Percentiles rank a stretch among this genome's conserved stretches.
Conservation (phyloP, 2,113 vertebrate species). For the Bos javanicus region DNA sequence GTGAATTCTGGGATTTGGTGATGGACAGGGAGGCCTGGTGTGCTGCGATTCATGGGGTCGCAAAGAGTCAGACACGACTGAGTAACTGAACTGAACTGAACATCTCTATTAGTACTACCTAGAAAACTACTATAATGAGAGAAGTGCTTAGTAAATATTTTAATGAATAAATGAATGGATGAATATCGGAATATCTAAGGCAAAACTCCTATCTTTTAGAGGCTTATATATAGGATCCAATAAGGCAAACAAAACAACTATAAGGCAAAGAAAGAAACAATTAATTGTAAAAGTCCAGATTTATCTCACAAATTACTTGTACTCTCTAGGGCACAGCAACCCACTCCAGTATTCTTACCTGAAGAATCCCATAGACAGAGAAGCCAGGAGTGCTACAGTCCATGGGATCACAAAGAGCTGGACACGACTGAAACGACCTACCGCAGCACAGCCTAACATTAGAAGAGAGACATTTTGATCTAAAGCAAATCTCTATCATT, state of each 20-base stretch:
- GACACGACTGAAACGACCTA: neutral
- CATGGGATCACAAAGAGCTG: neutral
- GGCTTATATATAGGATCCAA: neutral
- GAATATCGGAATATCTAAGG: neutral
- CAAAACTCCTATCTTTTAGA: neutral
- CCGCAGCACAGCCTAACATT: neutral
- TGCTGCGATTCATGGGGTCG: no score
- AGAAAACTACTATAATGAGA: neutral
- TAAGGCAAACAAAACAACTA: neutral
- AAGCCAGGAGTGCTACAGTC: neutral
- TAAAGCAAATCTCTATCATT: neutral
- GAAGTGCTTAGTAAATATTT: neutral
- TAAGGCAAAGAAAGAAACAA: neutral
- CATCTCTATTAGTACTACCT: neutral
- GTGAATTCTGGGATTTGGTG: no score
- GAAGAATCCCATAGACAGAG: neutral
- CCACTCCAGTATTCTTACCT: neutral
- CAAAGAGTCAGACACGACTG: no score
- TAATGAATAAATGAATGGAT: neutral
- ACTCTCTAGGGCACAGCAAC: neutral
- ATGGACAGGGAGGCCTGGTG: no score
- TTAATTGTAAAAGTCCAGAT: neutral
- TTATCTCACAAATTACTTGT: neutral
- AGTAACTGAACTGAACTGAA: no score
- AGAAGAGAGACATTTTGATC: neutral